A percentile compares a stretch with the other conserved stretches of the same genome.
These are phyloP conservation scores for Ceratosolen solmsi DNA, from an alignment of 1,140 invertebrate species.

Conservation along the genomic window DNA sequence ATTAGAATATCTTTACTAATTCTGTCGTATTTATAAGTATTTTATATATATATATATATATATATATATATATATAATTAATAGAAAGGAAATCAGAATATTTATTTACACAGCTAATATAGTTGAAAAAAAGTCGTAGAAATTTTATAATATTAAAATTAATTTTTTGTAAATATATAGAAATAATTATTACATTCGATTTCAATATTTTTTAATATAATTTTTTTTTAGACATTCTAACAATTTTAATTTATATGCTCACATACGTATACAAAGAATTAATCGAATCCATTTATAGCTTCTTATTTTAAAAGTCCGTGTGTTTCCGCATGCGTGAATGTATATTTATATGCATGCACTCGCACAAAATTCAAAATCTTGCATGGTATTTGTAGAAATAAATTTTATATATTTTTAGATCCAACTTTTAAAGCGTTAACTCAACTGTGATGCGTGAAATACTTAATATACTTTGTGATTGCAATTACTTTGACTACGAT, in stretches of 20 bases:
- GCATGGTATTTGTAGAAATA: conserved; percentile 21
- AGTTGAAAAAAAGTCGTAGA: conserved; percentile 21
- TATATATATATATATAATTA: conserved; percentile 31
- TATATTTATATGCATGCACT: too few species aligned
- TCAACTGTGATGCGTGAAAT: conserved; percentile 47
- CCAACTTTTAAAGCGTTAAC: conserved; percentile 27
- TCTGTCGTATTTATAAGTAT: conserved; percentile 24
- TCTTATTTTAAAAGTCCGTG: too few species aligned
- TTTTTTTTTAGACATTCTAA: conserved; percentile 1
- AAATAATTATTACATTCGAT: too few species aligned
- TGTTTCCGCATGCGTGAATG: too few species aligned
- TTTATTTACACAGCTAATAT: background rate
- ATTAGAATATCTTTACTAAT: conserved; percentile 1
- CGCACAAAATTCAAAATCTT: conserved; percentile 21
- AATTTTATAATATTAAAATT: conserved; percentile 11
- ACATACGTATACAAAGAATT: too few species aligned
- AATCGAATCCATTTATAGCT: too few species aligned
- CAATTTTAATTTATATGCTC: background rate
- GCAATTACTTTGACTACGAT: conserved; percentile 17
- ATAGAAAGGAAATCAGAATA: background rate
- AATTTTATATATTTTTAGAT: conserved; percentile 46
- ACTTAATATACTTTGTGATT: conserved; percentile 18
- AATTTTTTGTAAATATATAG: too few species aligned
- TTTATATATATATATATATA: background rate
- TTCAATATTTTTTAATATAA: conserved; percentile 1